These are phyloP conservation scores for Orchestes rusci DNA, from an alignment of 2,888 invertebrate genomes.

Conservation along the genomic window DNA sequence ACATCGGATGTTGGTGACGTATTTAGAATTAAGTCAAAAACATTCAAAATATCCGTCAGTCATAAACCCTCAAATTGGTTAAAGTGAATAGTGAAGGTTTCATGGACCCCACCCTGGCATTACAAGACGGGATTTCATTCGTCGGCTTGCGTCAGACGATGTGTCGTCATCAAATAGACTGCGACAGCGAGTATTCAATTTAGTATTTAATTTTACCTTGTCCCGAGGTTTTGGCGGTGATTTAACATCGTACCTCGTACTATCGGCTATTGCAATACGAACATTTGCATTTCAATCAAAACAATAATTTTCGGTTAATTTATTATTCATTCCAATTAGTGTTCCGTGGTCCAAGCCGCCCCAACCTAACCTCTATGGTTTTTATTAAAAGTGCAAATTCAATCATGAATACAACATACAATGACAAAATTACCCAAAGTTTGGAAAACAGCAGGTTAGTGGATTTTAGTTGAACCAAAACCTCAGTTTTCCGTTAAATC, in stretches of 20 bases:
- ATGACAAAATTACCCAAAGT: slow-evolving; percentile 35
- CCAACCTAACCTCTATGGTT: slow-evolving; percentile 17
- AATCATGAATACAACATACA: slow-evolving; percentile 25
- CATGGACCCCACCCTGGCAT: slow-evolving; percentile 21
- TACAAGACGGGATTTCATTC: slow-evolving; percentile 17
- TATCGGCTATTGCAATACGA: slow-evolving; percentile 13
- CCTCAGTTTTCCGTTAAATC: neutral
- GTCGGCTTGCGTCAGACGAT: slow-evolving; percentile 23
- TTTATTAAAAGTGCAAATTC: slow-evolving; percentile 19
- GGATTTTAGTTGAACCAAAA: slow-evolving; percentile 1
- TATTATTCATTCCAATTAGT: neutral
- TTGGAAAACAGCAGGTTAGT: slow-evolving; percentile 36
- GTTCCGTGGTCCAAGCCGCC: slow-evolving; percentile 11
- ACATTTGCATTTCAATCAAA: slow-evolving; percentile 2
- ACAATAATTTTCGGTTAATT: neutral
- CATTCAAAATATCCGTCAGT: neutral
- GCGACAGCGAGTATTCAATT: slow-evolving; percentile 10
- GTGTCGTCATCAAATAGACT: slow-evolving; percentile 21
- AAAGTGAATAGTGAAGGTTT: slow-evolving; percentile 17
- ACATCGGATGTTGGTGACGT: too few relatives aligned
- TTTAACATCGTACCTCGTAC: slow-evolving; percentile 10
- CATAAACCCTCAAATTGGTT: neutral
- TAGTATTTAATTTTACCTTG: slow-evolving; percentile 11
- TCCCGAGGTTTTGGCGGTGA: slow-evolving; percentile 12
- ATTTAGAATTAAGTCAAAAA: too few relatives aligned